phyloP scores from a whole-genome alignment of 2,113 vertebrate genomes.

The Sapajus apella region DNA sequence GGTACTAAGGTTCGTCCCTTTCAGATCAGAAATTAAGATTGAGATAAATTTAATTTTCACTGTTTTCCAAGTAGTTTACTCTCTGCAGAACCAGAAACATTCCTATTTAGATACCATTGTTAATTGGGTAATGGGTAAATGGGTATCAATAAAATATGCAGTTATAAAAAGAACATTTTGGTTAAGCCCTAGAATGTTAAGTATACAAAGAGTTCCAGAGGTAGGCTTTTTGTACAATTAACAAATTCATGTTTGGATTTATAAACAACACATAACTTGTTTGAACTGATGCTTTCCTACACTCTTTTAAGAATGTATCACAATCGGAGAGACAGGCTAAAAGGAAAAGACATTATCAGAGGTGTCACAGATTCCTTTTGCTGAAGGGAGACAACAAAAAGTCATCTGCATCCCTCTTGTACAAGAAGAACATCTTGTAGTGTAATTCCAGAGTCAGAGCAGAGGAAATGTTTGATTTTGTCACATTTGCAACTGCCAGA shows the following conservation, averaged over 20 bases:
- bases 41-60: not conserved
- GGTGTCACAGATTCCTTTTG: not conserved
- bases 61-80: not conserved
- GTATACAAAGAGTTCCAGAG: not conserved
- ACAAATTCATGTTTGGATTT: constrained; percentile 29
- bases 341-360: not conserved
- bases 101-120: not conserved
- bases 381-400: not conserved
- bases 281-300: not conserved
- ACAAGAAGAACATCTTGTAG: not conserved
- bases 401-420: not conserved
- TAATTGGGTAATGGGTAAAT: not conserved
- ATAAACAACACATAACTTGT: constrained; percentile 16
- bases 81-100: not conserved
- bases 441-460: not conserved
- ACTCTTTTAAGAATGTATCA: not conserved
- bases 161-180: not conserved
- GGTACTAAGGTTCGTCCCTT: not conserved
- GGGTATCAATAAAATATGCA: not conserved
- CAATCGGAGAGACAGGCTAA: not conserved
- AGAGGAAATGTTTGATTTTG: not conserved
- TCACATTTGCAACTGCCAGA: not conserved
- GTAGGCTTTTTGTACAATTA: not conserved
- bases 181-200: constrained; percentile 4
- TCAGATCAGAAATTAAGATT: constrained; percentile 10